Evolutionary conservation across 1,140 invertebrate species (phyloP).

Genomic region (Trichonephila inaurata): DNA sequence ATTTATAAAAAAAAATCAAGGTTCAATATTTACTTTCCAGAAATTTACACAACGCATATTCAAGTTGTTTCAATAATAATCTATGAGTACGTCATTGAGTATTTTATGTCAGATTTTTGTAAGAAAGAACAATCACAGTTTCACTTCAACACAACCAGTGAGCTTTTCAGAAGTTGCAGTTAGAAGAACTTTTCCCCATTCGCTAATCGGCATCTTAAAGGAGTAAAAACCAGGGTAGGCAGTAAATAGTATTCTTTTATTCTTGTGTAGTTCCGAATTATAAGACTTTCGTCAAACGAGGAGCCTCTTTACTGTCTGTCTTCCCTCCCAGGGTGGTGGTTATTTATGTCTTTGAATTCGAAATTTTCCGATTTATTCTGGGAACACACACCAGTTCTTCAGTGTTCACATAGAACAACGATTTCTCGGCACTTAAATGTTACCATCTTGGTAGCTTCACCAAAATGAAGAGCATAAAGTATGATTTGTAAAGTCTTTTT

Average conservation of each 20-base stretch:
- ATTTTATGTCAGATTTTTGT: neutral
- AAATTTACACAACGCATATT: too few relatives aligned
- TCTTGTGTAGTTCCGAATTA: too few relatives aligned
- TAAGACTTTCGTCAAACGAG: neutral
- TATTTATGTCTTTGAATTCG: neutral
- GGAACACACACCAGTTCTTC: neutral
- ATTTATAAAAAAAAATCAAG: too few relatives aligned
- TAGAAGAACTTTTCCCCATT: too few relatives aligned
- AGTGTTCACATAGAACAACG: neutral
- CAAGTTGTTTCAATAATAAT: too few relatives aligned
- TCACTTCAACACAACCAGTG: neutral
- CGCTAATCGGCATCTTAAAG: too few relatives aligned
- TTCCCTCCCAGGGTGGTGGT: neutral
- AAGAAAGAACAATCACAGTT: conserved; percentile 16
- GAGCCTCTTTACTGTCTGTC: neutral
- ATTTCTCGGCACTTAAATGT: neutral
- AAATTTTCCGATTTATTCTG: neutral
- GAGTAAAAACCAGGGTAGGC: too few relatives aligned
- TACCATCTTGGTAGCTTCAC: neutral
- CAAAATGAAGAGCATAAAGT: neutral
- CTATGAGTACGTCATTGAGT: neutral
- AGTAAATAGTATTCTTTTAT: too few relatives aligned
- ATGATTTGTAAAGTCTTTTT: neutral
- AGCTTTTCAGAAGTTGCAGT: neutral
- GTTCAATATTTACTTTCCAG: too few relatives aligned